Base-by-base conservation (phyloP, 2,113 vertebrate species). In the Marmota flaviventris region DNA sequence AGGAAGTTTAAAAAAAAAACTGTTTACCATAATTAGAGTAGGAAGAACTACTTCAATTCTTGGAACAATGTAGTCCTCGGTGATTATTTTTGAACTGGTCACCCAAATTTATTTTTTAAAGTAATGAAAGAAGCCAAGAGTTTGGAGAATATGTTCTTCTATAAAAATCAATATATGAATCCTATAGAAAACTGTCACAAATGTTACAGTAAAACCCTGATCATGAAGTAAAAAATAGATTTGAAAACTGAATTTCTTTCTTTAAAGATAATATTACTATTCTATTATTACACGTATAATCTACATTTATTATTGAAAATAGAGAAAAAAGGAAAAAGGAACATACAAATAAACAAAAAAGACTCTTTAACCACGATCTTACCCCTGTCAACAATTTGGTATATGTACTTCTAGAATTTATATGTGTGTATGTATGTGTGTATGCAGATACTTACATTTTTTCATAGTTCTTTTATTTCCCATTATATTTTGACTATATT, bases 31-130 rank as follows among this genome's bases (percentile, higher is more conserved):
- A 51, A 75, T 69, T 29, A 84, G 1, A 73, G 25, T 81, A 91
- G 17, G 16, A 8, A 69, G 25, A 82, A 8, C 25, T 91, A 69
- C 9, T 72, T 16, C 4, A 39, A 78, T 85, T 92, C 75, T 69
- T 81, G 8, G 45, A 37, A 18, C 67, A 94, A 72, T 18, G 42
- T 61, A 42, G 22, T 61, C 16, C 42, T 70, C 22, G 72, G 48
- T 90, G 53, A 96, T 76, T 85, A 58, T 53, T 92, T 93, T 93
- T 96, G 34, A 95, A 86, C 37, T 72, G 8, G 72, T 17, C 42
- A 85, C 37, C 0, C 0, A 88, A 34, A 76, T 42, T 63, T 22
- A 53, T 51, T 89, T 94, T 94, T 90, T 72, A 20, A 73, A 56
- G 16, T 73, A 48, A 10, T 34, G 13, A 86, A 92, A 92, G 25